Evolutionary conservation across 2,797 vertebrate genomes (phyloP), one percentile per base, ranked within the genome.

Genomic region (Alectoris magna): DNA sequence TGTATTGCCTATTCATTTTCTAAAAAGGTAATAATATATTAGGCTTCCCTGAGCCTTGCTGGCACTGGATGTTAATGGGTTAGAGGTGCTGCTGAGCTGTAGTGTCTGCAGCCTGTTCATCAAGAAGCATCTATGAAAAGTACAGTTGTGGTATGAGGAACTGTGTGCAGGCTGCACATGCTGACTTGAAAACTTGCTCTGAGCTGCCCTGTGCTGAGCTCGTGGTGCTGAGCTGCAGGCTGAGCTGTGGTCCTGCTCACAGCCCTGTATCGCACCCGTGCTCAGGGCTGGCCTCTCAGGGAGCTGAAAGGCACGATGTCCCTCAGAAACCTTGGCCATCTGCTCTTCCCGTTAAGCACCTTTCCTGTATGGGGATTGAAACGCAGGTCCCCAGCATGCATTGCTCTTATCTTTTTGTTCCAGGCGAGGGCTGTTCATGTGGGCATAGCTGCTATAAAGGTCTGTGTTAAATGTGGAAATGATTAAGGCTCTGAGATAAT

Each of bases 391-490:
- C 12, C 8, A 70, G 87, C 41, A 56, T 91, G 48, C 27, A 36
- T 72, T 90, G 49, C n/a, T 71, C n/a, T 82, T 84, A 62, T 77
- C 84, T 75, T 23, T 63, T 36, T 19, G 22, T 55, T 90, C 60
- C 60, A 85, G 66, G 5, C 48, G 39, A 8, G 60, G 0, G 1
- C 59, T 82, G 46, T 53, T 91, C 48, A 10, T 91, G 36, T 69
- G 39, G 84, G 55, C 88, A 81, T 19, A 78, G 86, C 49, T 93
- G 84, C 92, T 93, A 6, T 63, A 69, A 83, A 91, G 90, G 84
- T 59, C 82, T 58, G 51, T n/a, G 71, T 90, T 93, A 90, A 94
- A 95, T 84, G 62, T 91, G 79, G 93, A 91, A 77, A 74, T 71
- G 44, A 88, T 92, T 75, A 91, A 85, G 76, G 77, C 36, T 91